phyloP scores from a whole-genome alignment of 2,113 vertebrate genomes.

The Steatornis caripensis region DNA sequence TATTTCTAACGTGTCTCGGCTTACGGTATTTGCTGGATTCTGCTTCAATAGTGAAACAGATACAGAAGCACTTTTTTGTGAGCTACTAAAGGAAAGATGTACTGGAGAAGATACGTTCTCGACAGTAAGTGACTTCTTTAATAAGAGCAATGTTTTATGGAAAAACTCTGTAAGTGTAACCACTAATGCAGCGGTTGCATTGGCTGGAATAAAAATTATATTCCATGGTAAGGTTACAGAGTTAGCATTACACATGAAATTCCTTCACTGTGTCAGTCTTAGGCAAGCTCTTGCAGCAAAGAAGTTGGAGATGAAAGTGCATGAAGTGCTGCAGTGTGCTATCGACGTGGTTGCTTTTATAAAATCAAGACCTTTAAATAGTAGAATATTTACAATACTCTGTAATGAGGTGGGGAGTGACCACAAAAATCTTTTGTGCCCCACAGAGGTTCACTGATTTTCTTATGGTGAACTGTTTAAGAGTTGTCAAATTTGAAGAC shows the following conservation, averaged over 20 bases:
- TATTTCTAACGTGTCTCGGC: neutral
- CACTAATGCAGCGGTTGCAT: neutral
- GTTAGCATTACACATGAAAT: neutral
- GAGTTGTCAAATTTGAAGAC: neutral
- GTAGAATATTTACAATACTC: neutral
- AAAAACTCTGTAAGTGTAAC: neutral
- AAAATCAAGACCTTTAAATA: neutral
- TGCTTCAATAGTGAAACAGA: neutral
- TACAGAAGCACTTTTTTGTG: neutral
- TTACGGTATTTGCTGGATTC: neutral
- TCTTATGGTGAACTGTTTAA: neutral
- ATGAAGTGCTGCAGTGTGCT: neutral
- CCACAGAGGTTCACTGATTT: neutral
- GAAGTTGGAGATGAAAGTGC: neutral
- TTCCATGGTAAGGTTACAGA: neutral
- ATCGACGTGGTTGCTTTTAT: neutral
- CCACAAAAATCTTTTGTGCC: neutral
- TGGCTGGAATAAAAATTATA: neutral
- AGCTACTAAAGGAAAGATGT: neutral
- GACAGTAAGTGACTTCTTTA: neutral
- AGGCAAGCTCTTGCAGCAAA: neutral
- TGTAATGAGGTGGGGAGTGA: neutral
- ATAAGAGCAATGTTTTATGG: neutral
- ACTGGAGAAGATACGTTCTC: neutral
- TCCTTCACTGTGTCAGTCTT: neutral